Evolutionary conservation across 1,140 invertebrate species (phyloP).

Genomic region (Sitodiplosis mosellana): DNA sequence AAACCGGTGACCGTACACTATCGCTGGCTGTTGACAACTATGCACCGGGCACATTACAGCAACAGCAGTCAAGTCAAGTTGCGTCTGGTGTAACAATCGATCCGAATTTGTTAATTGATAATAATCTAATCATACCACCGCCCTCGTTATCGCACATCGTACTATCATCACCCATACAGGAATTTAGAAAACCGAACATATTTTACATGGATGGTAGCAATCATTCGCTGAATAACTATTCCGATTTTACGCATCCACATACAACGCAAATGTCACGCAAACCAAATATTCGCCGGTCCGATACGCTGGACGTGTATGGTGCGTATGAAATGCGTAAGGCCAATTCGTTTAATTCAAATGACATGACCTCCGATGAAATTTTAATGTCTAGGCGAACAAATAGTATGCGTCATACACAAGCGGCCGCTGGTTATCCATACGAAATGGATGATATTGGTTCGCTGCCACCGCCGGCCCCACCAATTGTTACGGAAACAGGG

Average conservation of each 20-base stretch:
- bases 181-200: neutral
- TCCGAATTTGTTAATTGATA: neutral
- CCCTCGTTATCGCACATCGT: neutral
- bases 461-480: neutral
- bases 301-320: conserved; percentile 25
- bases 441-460: neutral
- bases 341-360: conserved; percentile 19
- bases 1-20: conserved; percentile 21
- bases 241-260: no score
- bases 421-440: neutral
- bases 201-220: neutral
- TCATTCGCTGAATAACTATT: neutral
- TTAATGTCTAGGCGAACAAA: conserved; percentile 14
- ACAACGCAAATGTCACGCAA: neutral
- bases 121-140: neutral
- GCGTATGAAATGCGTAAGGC: conserved; percentile 27
- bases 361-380: neutral
- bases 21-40: conserved; percentile 26
- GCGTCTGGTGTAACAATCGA: neutral
- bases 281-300: conserved; percentile 17
- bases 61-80: neutral
- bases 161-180: no score
- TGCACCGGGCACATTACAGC: conserved; percentile 9
- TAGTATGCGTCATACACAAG: conserved; percentile 14
- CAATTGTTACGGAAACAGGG: neutral